Conservation (phyloP, 2,113 vertebrate species). For the Xyliphius kryptos region DNA sequence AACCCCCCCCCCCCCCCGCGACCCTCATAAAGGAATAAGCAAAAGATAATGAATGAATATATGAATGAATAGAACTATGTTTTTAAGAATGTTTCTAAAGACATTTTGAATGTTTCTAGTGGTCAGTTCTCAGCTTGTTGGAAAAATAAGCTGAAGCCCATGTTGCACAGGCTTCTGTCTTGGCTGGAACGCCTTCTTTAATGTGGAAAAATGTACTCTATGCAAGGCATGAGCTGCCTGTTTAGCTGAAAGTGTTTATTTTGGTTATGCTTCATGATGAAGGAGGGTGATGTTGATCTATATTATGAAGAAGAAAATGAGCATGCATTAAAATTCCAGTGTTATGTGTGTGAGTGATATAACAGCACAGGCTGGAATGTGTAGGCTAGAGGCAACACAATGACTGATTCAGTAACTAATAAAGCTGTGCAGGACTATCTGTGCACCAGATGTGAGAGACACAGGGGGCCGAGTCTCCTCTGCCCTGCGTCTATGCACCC, state of each 20-base stretch:
- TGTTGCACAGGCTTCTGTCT: too few species aligned
- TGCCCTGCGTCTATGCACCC: constrained; percentile 59
- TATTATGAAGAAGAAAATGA: neutral
- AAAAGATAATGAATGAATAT: too few species aligned
- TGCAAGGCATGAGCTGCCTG: neutral
- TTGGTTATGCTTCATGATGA: neutral
- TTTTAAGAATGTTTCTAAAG: too few species aligned
- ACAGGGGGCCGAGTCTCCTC: constrained; percentile 58
- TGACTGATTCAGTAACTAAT: constrained; percentile 30
- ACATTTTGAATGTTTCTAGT: too few species aligned
- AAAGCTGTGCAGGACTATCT: constrained; percentile 52
- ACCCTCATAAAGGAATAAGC: too few species aligned
- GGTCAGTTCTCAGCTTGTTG: too few species aligned
- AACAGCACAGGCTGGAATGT: neutral
- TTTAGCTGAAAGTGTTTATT: neutral
- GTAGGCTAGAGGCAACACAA: constrained; percentile 6
- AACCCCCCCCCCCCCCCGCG: too few species aligned
- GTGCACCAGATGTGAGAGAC: constrained; percentile 77
- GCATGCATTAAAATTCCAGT: too few species aligned
- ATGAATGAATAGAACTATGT: too few species aligned
- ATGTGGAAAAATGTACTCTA: too few species aligned
- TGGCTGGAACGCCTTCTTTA: too few species aligned
- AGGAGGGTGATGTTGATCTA: neutral
- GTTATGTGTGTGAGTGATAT: constrained; percentile 12
- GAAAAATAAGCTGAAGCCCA: too few species aligned